These are phyloP conservation scores for Folsomia candida DNA, from an alignment of 2,888 invertebrate genomes.

Conservation along the genomic window DNA sequence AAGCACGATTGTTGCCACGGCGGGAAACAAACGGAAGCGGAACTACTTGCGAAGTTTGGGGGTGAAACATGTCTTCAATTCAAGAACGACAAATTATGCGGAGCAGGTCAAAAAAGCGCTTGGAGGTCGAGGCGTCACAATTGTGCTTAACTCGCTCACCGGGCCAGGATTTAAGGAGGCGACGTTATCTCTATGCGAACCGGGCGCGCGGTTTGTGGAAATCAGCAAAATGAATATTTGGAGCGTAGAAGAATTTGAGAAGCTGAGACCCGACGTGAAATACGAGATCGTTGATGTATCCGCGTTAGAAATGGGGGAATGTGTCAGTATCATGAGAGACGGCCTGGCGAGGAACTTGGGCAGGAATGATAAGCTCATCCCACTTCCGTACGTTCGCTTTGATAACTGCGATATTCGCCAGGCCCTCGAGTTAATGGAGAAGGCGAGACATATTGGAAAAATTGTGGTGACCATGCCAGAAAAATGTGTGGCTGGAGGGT, in stretches of 20 bases:
- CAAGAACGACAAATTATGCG: neutral
- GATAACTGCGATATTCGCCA: conserved; percentile 14
- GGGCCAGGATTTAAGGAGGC: conserved; percentile 13
- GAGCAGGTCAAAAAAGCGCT: neutral
- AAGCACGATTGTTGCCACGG: conserved; percentile 22
- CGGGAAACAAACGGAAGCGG: conserved; percentile 24
- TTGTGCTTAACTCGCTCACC: conserved; percentile 11
- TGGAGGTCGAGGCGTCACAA: neutral
- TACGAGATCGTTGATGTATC: conserved; percentile 9
- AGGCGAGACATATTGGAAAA: conserved; percentile 24
- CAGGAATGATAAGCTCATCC: neutral
- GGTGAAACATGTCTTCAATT: conserved; percentile 4
- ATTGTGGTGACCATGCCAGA: conserved; percentile 23
- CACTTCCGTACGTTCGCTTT: conserved; percentile 19
- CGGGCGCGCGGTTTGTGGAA: conserved; percentile 8
- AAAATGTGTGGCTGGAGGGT: neutral
- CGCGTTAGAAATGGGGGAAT: neutral
- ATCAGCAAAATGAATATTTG: conserved; percentile 17
- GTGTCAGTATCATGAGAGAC: neutral
- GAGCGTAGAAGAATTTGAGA: neutral
- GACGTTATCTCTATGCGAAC: neutral
- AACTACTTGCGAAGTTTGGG: conserved; percentile 10
- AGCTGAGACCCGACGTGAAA: neutral
- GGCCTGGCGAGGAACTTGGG: neutral
- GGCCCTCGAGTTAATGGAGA: conserved; percentile 21